Conservation (phyloP, 2,888 invertebrate species). For the Alloplasta piceator region DNA sequence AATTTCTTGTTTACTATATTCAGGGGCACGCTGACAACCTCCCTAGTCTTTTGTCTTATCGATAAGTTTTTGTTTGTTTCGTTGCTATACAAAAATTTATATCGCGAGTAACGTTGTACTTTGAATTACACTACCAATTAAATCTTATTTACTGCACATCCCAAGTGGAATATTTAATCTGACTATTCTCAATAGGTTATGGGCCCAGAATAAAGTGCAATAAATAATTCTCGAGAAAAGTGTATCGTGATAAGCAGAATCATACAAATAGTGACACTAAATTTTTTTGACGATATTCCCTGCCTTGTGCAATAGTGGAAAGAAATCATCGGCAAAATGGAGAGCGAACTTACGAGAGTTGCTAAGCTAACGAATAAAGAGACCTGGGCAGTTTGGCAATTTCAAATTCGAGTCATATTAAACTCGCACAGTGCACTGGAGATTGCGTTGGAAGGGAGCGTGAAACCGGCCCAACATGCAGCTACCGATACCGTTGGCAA, state of each 20-base stretch:
- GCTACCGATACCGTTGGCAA: background rate
- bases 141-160: constrained; percentile 8
- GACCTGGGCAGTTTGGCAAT: constrained; percentile 44
- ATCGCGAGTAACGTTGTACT: background rate
- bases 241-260: constrained; percentile 1
- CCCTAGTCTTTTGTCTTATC: background rate
- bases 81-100: background rate
- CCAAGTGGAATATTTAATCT: background rate
- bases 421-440: constrained; percentile 22
- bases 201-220: constrained; percentile 15
- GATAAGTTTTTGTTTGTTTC: too few species aligned
- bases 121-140: background rate
- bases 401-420: constrained; percentile 28
- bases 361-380: constrained; percentile 41
- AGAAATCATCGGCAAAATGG: constrained; percentile 38
- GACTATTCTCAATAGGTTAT: constrained; percentile 7
- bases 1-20: background rate
- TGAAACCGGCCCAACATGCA: background rate
- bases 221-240: background rate
- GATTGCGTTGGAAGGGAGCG: background rate
- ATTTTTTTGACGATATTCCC: constrained; percentile 34
- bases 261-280: background rate
- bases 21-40: background rate
- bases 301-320: constrained; percentile 49
- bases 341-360: constrained; percentile 46